phyloP scores from a whole-genome alignment of 2,888 invertebrate genomes.

The Hydrotaea cyrtoneurina region DNA sequence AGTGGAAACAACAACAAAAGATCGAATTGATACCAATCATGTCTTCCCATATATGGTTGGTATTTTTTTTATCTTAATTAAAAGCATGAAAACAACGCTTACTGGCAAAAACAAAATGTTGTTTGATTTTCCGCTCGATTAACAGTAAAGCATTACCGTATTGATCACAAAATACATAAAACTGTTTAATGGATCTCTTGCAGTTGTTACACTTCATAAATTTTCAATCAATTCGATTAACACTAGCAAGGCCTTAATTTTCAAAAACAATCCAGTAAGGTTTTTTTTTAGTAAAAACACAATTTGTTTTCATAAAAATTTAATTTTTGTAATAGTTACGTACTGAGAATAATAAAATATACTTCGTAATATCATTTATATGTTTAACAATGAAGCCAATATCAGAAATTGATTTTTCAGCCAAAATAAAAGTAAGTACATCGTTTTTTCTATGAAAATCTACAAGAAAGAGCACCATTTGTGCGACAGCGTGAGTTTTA shows the following conservation, averaged over 20 bases:
- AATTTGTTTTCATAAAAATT: too few species aligned
- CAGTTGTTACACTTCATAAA: constrained; percentile 17
- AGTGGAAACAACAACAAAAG: constrained; percentile 1
- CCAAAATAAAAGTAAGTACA: too few species aligned
- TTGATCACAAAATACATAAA: background rate
- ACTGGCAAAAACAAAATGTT: constrained; percentile 1
- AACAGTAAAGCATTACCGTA: background rate
- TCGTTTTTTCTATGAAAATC: too few species aligned
- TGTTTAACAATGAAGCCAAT: too few species aligned
- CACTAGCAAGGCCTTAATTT: background rate
- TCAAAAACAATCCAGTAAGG: too few species aligned
- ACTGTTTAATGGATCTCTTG: background rate
- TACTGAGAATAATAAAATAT: too few species aligned
- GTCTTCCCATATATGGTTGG: background rate
- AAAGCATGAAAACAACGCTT: constrained; percentile 19
- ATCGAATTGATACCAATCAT: constrained; percentile 21
- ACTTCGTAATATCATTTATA: too few species aligned
- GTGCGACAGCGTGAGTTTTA: too few species aligned
- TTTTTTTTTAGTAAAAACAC: too few species aligned
- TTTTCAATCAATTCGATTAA: background rate
- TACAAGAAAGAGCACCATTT: too few species aligned
- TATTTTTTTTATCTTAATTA: constrained; percentile 19
- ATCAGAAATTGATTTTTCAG: too few species aligned
- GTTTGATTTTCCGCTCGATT: constrained; percentile 19
- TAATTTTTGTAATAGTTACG: too few species aligned